Evolutionary conservation across 2,797 vertebrate species (phyloP).

Genomic region (Falco cherrug): DNA sequence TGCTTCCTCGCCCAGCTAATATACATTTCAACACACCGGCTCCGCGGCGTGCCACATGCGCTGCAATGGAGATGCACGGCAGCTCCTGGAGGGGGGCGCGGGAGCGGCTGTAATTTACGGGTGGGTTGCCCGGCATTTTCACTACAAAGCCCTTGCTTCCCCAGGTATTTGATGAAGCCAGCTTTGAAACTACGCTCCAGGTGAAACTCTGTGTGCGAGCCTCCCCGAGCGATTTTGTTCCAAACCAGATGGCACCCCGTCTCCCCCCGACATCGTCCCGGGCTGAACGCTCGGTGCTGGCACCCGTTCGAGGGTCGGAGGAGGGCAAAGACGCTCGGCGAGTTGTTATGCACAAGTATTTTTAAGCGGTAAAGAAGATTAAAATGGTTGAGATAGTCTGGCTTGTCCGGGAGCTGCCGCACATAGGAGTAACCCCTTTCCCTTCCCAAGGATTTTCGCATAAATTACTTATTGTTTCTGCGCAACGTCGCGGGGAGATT

Average conservation of each 20-base stretch:
- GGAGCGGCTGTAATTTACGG: not conserved
- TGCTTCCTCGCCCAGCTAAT: not conserved
- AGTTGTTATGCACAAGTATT: not conserved
- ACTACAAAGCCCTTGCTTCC: fast-evolving
- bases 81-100: not conserved
- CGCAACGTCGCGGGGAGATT: not conserved
- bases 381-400: not conserved
- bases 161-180: not conserved
- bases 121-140: not conserved
- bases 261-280: no score
- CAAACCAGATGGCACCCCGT: not conserved
- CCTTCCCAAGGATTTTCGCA: not conserved
- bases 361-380: constrained; percentile 20
- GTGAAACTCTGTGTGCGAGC: not conserved
- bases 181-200: not conserved
- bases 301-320: not conserved
- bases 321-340: not conserved
- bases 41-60: not conserved
- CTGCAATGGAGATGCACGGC: not conserved
- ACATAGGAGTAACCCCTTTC: not conserved
- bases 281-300: not conserved
- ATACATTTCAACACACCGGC: not conserved
- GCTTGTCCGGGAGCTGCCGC: not conserved
- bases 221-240: not conserved
- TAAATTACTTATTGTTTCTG: constrained; percentile 29